These are phyloP conservation scores for Athene noctua DNA, from an alignment of 2,113 vertebrate species.

Conservation along the genomic window DNA sequence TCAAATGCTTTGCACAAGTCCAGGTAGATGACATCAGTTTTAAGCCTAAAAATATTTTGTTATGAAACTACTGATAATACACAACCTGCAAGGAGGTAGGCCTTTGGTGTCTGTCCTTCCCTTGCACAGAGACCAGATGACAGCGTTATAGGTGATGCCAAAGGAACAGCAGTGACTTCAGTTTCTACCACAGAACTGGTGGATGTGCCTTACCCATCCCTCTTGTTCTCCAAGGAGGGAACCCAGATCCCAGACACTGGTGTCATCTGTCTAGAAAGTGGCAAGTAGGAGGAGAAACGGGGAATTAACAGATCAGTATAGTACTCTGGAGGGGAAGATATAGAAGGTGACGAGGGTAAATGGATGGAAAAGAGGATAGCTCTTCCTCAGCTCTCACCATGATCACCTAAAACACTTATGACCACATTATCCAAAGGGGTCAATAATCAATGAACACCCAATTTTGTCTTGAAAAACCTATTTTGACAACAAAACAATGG, in stretches of 20 bases:
- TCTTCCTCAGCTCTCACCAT: background rate
- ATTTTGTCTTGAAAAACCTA: background rate
- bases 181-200: background rate
- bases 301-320: background rate
- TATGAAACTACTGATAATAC: background rate
- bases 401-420: background rate
- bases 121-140: background rate
- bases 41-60: background rate
- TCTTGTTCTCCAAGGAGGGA: background rate
- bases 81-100: rapidly evolving
- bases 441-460: background rate
- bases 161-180: background rate
- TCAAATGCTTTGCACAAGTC: too few relatives aligned
- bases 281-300: background rate
- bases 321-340: background rate
- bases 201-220: background rate
- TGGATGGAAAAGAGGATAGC: background rate
- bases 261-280: background rate
- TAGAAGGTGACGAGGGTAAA: background rate
- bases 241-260: background rate
- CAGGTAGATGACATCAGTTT: too few relatives aligned
- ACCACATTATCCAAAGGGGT: background rate
- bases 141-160: background rate
- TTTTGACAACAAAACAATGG: background rate
- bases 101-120: background rate